Conservation (phyloP, 2,888 invertebrate species). For the Lagria hirta region DNA sequence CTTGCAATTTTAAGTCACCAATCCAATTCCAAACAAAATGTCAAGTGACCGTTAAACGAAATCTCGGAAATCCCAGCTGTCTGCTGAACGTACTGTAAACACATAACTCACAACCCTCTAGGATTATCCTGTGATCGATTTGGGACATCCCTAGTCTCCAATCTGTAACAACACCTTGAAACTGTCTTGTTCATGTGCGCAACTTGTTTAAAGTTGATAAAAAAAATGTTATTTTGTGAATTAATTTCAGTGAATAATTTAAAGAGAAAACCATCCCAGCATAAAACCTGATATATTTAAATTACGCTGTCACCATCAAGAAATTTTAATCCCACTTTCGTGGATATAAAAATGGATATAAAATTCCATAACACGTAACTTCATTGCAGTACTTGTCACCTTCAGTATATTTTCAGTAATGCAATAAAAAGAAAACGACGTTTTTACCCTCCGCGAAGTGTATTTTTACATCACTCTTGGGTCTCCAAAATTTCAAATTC, state of each 20-base stretch:
- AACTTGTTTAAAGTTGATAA: constrained; percentile 11
- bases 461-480: constrained; percentile 57
- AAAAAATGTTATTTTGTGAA: constrained; percentile 10
- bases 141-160: constrained; percentile 40
- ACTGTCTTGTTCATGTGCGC: constrained; percentile 22
- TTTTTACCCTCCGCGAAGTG: constrained; percentile 52
- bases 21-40: constrained; percentile 53
- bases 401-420: constrained; percentile 53
- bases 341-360: constrained; percentile 54
- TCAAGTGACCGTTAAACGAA: constrained; percentile 52
- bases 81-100: constrained; percentile 48
- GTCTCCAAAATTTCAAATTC: constrained; percentile 56
- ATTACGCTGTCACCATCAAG: constrained; percentile 50
- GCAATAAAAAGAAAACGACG: constrained; percentile 54
- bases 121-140: constrained; percentile 52
- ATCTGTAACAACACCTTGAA: constrained; percentile 37
- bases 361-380: constrained; percentile 54
- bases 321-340: constrained; percentile 54
- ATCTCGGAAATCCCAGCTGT: constrained; percentile 51
- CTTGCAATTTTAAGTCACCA: constrained; percentile 35
- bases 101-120: constrained; percentile 47
- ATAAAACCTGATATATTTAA: constrained; percentile 50
- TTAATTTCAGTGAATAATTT: constrained; percentile 26
- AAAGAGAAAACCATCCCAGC: constrained; percentile 26
- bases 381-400: constrained; percentile 53